Percentiles rank a stretch among this genome's conserved stretches.
Conservation (phyloP, 1,140 invertebrate species). For the Periplaneta americana region DNA sequence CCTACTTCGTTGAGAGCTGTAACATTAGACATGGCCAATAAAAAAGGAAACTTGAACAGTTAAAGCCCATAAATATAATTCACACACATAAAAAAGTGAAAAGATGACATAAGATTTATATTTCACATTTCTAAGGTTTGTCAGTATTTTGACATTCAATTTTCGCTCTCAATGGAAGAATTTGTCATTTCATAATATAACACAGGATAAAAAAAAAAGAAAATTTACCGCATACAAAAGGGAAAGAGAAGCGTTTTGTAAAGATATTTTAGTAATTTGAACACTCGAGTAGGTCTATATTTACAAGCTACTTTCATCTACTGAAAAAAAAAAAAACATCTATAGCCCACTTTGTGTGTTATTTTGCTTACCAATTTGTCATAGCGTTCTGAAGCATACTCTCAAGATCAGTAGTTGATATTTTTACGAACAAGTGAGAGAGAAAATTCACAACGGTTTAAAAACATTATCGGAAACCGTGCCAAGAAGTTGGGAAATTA, state of each 20-base stretch:
- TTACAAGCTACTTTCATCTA: neutral
- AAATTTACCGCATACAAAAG: neutral
- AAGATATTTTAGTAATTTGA: neutral
- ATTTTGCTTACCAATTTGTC: too few relatives aligned
- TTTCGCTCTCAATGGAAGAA: conserved; percentile 4
- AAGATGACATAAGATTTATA: neutral
- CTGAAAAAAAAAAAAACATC: neutral
- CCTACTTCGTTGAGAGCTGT: neutral
- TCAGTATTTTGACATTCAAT: conserved; percentile 9
- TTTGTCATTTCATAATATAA: neutral
- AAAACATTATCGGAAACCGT: too few relatives aligned
- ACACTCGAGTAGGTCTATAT: neutral
- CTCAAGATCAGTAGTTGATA: too few relatives aligned
- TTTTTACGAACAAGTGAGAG: too few relatives aligned
- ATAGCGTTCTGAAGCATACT: too few relatives aligned
- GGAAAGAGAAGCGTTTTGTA: neutral
- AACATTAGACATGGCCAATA: neutral
- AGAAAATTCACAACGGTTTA: too few relatives aligned
- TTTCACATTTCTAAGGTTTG: neutral
- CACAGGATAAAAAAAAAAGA: too few relatives aligned
- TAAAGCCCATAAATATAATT: neutral
- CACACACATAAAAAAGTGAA: neutral
- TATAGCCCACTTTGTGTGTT: neutral
- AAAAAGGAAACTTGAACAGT: neutral
- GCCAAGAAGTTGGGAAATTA: too few relatives aligned